These are phyloP conservation scores for Odontamblyopus lacepedii DNA, from an alignment of 2,797 vertebrate species.

Conservation along the genomic window DNA sequence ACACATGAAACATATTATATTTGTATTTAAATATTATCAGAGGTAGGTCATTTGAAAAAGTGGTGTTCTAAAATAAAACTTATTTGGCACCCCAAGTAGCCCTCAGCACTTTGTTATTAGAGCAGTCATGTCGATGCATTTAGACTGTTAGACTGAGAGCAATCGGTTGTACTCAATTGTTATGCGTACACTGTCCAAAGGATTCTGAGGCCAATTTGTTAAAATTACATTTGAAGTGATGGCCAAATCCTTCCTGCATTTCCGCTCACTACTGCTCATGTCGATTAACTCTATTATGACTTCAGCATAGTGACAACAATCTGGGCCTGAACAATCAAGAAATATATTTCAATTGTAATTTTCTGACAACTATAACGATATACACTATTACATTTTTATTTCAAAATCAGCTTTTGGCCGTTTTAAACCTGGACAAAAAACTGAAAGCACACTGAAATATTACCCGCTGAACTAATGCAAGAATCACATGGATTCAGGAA, in stretches of 20 bases:
- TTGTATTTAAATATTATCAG: too few relatives aligned
- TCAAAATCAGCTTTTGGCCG: neutral
- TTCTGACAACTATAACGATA: neutral
- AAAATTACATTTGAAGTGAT: neutral
- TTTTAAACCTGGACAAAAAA: neutral
- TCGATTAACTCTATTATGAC: neutral
- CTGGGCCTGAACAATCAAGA: neutral
- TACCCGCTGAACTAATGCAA: neutral
- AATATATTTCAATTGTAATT: neutral
- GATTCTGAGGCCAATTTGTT: neutral
- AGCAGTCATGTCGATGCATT: neutral
- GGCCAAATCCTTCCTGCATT: neutral
- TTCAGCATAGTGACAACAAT: neutral
- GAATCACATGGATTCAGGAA: neutral
- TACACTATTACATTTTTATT: neutral
- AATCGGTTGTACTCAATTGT: neutral
- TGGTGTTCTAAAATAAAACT: neutral
- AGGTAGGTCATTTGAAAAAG: neutral
- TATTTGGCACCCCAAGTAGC: conserved; percentile 1
- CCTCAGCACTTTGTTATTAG: neutral
- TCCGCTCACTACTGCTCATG: neutral
- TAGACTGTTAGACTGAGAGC: neutral
- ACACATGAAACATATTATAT: neutral
- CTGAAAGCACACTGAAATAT: neutral
- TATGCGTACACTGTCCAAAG: conserved; percentile 6